phyloP scores from a whole-genome alignment of 2,113 vertebrate species.

The Blennius ocellaris region DNA sequence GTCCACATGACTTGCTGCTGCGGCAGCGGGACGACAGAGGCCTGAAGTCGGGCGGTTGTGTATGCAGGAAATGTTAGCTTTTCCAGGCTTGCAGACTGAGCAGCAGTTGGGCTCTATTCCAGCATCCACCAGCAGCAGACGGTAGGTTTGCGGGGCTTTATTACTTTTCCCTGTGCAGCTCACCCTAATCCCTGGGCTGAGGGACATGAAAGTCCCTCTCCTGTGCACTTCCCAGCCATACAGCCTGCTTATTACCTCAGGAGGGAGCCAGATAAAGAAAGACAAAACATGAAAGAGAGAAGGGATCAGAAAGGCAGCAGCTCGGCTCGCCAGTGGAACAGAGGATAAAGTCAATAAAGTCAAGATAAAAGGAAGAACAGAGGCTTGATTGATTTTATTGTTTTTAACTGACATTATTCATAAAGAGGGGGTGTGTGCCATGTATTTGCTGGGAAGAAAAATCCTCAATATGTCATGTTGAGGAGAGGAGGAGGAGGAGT shows the following conservation, averaged over 20 bases:
- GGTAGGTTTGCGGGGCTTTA: conserved; percentile 66
- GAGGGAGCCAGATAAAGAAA: conserved; percentile 66
- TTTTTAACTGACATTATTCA: conserved; percentile 69
- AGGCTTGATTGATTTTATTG: conserved; percentile 61
- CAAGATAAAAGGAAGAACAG: conserved; percentile 65
- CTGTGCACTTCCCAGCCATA: conserved; percentile 62
- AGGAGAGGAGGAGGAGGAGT: conserved; percentile 19
- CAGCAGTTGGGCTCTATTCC: conserved; percentile 61
- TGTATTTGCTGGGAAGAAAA: conserved; percentile 8
- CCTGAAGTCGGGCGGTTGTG: conserved; percentile 51
- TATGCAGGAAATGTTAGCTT: conserved; percentile 74
- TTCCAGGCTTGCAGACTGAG: conserved; percentile 55
- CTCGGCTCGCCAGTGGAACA: conserved; percentile 35
- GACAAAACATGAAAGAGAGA: conserved; percentile 71
- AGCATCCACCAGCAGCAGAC: conserved; percentile 66
- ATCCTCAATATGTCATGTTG: conserved; percentile 42
- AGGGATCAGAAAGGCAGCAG: conserved; percentile 65
- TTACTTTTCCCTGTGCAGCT: conserved; percentile 67
- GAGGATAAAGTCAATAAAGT: conserved; percentile 58
- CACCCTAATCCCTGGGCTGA: conserved; percentile 69
- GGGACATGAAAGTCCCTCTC: conserved; percentile 76
- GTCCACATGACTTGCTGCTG: conserved; percentile 14
- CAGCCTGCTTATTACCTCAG: conserved; percentile 67
- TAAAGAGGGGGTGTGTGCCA: conserved; percentile 23
- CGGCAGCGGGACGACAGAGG: conserved; percentile 18